A percentile compares a stretch with the other conserved stretches of the same genome.
These are phyloP conservation scores for Agrochola circellaris DNA, from an alignment of 2,888 invertebrate genomes.

Conservation along the genomic window DNA sequence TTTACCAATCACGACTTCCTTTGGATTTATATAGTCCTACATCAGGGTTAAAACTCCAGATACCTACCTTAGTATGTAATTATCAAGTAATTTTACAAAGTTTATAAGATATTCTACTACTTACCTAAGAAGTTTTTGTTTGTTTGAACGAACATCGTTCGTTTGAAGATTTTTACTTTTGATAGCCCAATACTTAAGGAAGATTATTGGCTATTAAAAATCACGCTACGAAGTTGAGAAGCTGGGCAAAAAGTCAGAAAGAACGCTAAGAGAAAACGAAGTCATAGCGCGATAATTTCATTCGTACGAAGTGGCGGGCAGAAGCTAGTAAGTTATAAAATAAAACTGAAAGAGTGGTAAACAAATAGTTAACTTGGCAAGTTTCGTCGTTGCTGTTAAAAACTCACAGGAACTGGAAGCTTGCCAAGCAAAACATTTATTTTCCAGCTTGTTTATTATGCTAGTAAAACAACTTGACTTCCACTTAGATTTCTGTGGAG, in stretches of 20 bases:
- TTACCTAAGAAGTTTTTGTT: no score
- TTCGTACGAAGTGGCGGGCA: background rate
- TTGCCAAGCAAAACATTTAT: slow-evolving; percentile 37
- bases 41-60: background rate
- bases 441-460: slow-evolving; percentile 26
- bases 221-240: background rate
- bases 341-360: background rate
- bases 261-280: background rate
- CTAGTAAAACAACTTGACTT: slow-evolving; percentile 25
- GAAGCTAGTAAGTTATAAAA: background rate
- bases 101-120: no score
- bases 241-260: background rate
- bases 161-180: background rate
- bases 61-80: no score
- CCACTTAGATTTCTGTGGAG: slow-evolving; percentile 13
- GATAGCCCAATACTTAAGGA: background rate
- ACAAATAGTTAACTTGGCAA: slow-evolving; percentile 20
- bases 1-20: background rate
- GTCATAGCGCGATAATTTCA: background rate
- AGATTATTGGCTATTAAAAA: background rate
- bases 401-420: slow-evolving; percentile 20
- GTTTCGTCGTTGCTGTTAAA: slow-evolving; percentile 17
- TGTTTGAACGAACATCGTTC: background rate
- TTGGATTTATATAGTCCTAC: slow-evolving; percentile 11
- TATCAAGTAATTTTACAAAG: no score